Evolutionary conservation across 2,888 invertebrate species (phyloP).

Genomic region (Chaitophorus viminalis): DNA sequence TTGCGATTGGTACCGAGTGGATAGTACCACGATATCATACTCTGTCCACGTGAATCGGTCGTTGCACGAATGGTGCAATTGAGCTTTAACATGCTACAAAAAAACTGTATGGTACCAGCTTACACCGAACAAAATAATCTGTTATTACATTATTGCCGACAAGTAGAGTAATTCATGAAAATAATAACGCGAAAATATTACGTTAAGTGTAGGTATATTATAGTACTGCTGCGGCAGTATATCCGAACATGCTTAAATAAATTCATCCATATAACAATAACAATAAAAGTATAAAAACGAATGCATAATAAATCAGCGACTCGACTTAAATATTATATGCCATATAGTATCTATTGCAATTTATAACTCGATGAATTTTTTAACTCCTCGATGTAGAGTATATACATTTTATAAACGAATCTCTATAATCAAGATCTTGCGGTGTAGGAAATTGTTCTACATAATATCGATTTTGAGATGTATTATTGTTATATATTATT

Average conservation of each 20-base stretch:
- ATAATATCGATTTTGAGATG: not conserved
- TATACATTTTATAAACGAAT: no score
- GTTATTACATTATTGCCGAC: conserved; percentile 25
- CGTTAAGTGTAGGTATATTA: not conserved
- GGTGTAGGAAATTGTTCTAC: not conserved
- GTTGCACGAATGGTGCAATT: conserved; percentile 8
- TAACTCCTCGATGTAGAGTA: no score
- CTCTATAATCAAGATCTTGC: not conserved
- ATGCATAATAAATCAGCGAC: not conserved
- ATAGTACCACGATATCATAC: not conserved
- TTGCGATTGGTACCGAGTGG: conserved; percentile 49
- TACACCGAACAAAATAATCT: conserved; percentile 36
- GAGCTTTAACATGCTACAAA: conserved; percentile 44
- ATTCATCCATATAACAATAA: not conserved
- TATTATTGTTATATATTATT: no score
- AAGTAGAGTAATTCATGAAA: conserved; percentile 14
- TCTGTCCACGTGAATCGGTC: conserved; percentile 4
- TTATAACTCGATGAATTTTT: no score
- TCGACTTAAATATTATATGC: no score
- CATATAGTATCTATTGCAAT: no score
- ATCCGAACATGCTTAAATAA: not conserved
- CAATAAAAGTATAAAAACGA: not conserved
- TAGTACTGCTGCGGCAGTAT: not conserved
- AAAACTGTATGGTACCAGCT: conserved; percentile 36
- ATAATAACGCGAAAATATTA: not conserved